Evolutionary conservation across 2,113 vertebrate genomes (phyloP).

Genomic region (Synodontis membranacea): DNA sequence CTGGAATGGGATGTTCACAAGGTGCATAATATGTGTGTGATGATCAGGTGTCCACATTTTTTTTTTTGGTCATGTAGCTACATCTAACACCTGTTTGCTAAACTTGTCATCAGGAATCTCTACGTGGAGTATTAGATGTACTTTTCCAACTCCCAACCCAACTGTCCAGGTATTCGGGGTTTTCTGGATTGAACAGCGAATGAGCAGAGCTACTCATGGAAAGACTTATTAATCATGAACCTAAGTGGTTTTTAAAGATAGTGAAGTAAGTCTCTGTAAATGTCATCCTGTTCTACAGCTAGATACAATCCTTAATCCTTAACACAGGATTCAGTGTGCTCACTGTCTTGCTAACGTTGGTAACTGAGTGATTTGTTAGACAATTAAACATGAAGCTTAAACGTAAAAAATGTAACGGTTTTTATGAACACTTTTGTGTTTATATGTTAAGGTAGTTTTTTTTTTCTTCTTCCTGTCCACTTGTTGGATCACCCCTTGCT

Average conservation of each 20-base stretch:
- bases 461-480: not conserved
- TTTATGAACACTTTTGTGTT: not conserved
- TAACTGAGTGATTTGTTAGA: not conserved
- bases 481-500: not conserved
- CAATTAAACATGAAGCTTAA: not conserved
- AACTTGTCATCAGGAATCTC: not conserved
- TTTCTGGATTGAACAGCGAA: not conserved
- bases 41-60: not conserved
- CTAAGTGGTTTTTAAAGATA: not conserved
- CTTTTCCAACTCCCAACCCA: not conserved
- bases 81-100: not conserved
- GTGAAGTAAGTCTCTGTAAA: not conserved
- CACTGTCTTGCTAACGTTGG: no score
- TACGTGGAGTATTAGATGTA: not conserved
- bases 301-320: not conserved
- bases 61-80: not conserved
- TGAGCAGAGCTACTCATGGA: not conserved
- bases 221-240: not conserved
- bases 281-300: not conserved
- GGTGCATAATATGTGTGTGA: not conserved
- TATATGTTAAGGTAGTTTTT: not conserved
- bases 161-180: not conserved
- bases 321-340: not conserved
- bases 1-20: not conserved
- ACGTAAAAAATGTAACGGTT: no score